Conservation (phyloP, 2,888 invertebrate species). For the Strigamia maritima region DNA sequence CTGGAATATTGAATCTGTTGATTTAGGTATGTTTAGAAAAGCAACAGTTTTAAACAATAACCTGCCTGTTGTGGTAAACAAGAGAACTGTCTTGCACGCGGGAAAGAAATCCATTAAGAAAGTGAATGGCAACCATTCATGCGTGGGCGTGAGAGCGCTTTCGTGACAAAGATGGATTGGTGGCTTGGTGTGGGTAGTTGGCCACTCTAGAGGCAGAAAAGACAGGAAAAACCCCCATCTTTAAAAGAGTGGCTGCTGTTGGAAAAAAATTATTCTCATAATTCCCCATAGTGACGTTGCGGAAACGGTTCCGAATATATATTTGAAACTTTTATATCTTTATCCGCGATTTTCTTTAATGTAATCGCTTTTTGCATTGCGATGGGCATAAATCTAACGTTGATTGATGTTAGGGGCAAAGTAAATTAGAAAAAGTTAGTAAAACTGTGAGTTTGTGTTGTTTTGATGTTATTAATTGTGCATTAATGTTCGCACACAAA, state of each 20-base stretch:
- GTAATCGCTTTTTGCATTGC: not conserved
- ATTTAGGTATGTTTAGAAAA: not conserved
- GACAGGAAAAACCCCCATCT: constrained; percentile 1
- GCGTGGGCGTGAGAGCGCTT: constrained; percentile 22
- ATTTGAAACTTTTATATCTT: not conserved
- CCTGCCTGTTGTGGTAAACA: constrained; percentile 16
- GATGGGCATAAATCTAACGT: not conserved
- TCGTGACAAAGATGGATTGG: constrained; percentile 24
- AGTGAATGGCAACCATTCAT: constrained; percentile 20
- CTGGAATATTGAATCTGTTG: not conserved
- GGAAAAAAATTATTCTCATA: constrained; percentile 17
- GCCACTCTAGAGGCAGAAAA: constrained; percentile 14
- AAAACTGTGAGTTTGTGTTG: not conserved
- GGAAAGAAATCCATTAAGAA: constrained; percentile 25
- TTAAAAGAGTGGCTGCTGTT: constrained; percentile 3
- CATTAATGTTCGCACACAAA: not conserved
- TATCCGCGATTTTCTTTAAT: not conserved
- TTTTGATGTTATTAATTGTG: not conserved
- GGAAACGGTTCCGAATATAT: not conserved
- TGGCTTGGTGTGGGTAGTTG: constrained; percentile 13
- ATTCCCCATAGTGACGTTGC: constrained; percentile 9
- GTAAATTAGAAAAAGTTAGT: no score
- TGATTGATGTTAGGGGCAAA: not conserved
- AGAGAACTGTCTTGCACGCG: constrained; percentile 1
- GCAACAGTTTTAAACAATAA: constrained; percentile 13